Evolutionary conservation across 2,888 invertebrate genomes (phyloP), one percentile per base, ranked within the genome.

Genomic region (Eupithecia vulgata): DNA sequence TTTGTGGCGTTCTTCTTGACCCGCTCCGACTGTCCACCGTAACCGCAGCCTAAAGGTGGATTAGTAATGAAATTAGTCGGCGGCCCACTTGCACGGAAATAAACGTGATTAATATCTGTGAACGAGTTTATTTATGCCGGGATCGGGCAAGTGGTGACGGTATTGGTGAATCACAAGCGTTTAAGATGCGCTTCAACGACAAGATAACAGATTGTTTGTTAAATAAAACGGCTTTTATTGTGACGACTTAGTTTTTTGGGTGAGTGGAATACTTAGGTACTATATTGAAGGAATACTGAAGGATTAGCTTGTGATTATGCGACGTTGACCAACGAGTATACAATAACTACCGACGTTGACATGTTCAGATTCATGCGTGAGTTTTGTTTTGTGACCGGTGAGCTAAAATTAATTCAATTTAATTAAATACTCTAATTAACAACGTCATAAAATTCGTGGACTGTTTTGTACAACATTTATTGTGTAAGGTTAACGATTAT

Each of bases 21-120:
- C 25, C 25, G 34, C 34, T 34, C 34, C 30, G 17, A 2, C 34
- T 17, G 30, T 34, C 30, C 8, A 34, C 15, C 4, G 34, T 8
- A 12, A 10, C 2, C 61, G 30, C 61, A 34, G 34, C 34, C 15
- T 61, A 30, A 30, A 59, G 12, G n/a, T 30, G 75, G 73, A 80
- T 80, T 80, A 78, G 78, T 79, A 78, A 79, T 78, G 35, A 71
- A 78, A 80, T 80, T 77, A 80, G 79, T 79, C 77, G 75, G 61
- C 70, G 74, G 75, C 77, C 77, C 73, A 76, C 73, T 73, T 74
- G 68, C 66, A 74, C 79, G 15, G 77, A 77, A 80, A 80, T 80
- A 79, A 71, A 70, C 59, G 70, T 68, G 77, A 73, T 75, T 73
- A 72, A 77, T 72, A 70, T 64, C 73, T 68, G 70, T 52, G 68